Percentiles rank a stretch among this genome's conserved stretches.
Conservation (phyloP, 2,797 vertebrate species). For the Gorsachius magnificus region DNA sequence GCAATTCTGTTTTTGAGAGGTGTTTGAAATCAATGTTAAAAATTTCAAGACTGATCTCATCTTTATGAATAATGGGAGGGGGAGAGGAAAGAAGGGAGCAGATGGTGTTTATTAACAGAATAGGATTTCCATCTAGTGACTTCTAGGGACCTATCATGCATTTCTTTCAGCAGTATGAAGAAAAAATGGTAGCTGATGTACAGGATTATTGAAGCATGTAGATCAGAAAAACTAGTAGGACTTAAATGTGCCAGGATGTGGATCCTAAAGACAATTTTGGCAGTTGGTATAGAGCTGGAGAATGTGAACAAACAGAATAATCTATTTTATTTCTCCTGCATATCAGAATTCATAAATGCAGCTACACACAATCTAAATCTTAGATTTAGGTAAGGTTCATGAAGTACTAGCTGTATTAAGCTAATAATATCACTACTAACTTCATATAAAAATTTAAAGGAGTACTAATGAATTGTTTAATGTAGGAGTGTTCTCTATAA, state of each 20-base stretch:
- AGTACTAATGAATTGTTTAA: background rate
- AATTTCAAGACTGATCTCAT: background rate
- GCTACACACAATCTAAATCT: background rate
- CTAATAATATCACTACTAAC: background rate
- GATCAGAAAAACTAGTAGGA: conserved; percentile 3
- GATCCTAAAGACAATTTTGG: conserved; percentile 34
- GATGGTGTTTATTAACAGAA: conserved; percentile 12
- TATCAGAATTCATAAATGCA: background rate
- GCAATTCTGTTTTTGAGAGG: background rate
- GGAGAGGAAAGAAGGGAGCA: background rate
- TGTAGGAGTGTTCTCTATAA: background rate
- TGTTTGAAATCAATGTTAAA: background rate
- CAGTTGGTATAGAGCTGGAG: background rate
- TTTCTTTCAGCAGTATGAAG: conserved; percentile 5
- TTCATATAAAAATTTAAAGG: background rate
- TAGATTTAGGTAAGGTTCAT: background rate
- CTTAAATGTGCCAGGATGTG: conserved; percentile 1
- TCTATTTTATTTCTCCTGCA: background rate
- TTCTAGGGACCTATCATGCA: background rate
- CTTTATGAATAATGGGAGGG: background rate
- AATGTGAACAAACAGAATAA: conserved; percentile 18
- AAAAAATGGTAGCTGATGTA: conserved; percentile 5
- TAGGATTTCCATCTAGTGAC: background rate
- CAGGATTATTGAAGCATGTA: conserved; percentile 1
- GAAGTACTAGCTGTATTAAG: background rate